Conservation (phyloP, 2,888 invertebrate species). For the Pseudoips prasinana region DNA sequence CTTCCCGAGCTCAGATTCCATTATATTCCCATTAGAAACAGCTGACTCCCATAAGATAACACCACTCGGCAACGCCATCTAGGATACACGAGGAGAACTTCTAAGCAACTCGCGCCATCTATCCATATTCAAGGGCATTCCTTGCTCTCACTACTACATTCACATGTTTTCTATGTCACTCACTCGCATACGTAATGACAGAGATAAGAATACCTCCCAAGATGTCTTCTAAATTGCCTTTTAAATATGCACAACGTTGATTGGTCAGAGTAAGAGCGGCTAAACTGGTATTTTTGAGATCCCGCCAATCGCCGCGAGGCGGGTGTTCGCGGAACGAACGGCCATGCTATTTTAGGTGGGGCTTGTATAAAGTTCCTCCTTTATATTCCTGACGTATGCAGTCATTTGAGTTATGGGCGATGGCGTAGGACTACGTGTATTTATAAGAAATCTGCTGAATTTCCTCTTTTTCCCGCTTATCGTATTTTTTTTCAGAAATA, state of each 20-base stretch:
- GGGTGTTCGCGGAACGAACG: conserved; percentile 54
- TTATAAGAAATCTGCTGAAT: conserved; percentile 67
- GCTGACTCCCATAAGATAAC: conserved; percentile 40
- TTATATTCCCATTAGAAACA: conserved; percentile 43
- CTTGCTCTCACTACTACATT: conserved; percentile 45
- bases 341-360: conserved; percentile 78
- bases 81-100: conserved; percentile 45
- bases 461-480: conserved; percentile 43
- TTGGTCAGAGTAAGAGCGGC: conserved; percentile 61
- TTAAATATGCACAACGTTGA: conserved; percentile 60
- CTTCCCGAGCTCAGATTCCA: conserved; percentile 30
- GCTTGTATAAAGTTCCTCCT: conserved; percentile 69
- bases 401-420: conserved; percentile 77
- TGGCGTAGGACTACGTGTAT: conserved; percentile 69
- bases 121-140: conserved; percentile 22
- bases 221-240: conserved; percentile 63
- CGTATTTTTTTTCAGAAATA: conserved; percentile 48
- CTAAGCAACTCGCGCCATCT: conserved; percentile 60
- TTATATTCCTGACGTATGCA: conserved; percentile 78
- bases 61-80: conserved; percentile 50
- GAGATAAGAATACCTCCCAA: conserved; percentile 57
- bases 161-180: conserved; percentile 46
- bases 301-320: conserved; percentile 60
- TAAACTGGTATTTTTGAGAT: conserved; percentile 54
- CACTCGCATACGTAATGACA: conserved; percentile 53